Base-by-base conservation (phyloP, 2,888 invertebrate species). In the Macrophya annulata region DNA sequence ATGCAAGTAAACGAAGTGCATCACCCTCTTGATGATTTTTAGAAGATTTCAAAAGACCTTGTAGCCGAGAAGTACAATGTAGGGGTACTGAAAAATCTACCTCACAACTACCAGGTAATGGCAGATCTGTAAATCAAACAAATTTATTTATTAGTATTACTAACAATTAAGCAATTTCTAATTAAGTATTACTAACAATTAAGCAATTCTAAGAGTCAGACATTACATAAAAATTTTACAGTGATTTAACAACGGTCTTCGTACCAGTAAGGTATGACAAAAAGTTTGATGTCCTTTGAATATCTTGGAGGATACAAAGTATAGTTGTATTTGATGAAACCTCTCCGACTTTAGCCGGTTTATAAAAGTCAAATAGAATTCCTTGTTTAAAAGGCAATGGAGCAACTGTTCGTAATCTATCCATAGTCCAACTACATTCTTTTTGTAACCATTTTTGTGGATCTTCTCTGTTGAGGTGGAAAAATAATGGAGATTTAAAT, bases 321-420 rank as follows among this genome's bases (percentile, higher is more conserved):
- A 93, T 86, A 48, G 89, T 88, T 71, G 88, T 88, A 65, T 89
- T 89, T 2, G 89, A 87, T 15, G 94, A 88, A 31, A 89, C 90
- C n/a, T 92, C 91, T 15, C 91, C 88, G 51, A 92, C 90, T 88
- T 89, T 91, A 37, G 92, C 93, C 88, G 93, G 93, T 81, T 93
- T 93, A 74, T 93, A 92, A 3, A 95, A 87, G 25, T 92, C 92
- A n/a, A 95, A 92, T 0, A 94, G 90, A 55, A 95, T 87, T 0
- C 95, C 95, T 87, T 95, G 93, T 88, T 95, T 94, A 93, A 94
- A 95, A n/a, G 95, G 94, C 85, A 95, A 87, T n/a, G 94, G 91
- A 40, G 94, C 93, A 81, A 95, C 92, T 3, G 90, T 91, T 87
- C 94, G 92, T 17, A 95, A 87, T 65, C 94, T 93, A 88, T 94